Conservation (phyloP, 1,140 invertebrate genomes). For the Pectinophora gossypiella region DNA sequence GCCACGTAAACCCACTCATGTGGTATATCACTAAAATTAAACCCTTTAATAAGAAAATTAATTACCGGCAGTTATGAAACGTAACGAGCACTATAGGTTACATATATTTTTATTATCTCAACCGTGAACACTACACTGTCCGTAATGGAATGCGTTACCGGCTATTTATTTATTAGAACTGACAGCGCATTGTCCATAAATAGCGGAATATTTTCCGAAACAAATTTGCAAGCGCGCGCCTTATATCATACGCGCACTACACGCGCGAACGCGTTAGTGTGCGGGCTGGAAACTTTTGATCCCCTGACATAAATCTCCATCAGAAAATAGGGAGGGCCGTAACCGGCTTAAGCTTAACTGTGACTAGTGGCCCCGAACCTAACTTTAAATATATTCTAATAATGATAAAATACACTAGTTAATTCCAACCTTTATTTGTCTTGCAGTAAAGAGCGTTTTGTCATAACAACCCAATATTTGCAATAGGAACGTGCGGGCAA, state of each 20-base stretch:
- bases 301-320: slow-evolving; percentile 73
- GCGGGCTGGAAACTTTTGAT: slow-evolving; percentile 60
- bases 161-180: slow-evolving; percentile 39
- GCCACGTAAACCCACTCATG: slow-evolving; percentile 17
- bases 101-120: slow-evolving; percentile 28
- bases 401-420: slow-evolving; percentile 64
- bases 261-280: not conserved
- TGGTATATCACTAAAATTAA: slow-evolving; percentile 45
- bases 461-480: slow-evolving; percentile 44
- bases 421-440: slow-evolving; percentile 59
- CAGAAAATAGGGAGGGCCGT: slow-evolving; percentile 70
- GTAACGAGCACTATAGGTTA: slow-evolving; percentile 19
- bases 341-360: slow-evolving; percentile 72
- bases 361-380: slow-evolving; percentile 51
- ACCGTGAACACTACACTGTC: slow-evolving; percentile 15
- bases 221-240: slow-evolving; percentile 28
- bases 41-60: slow-evolving; percentile 49
- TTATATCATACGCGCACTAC: slow-evolving; percentile 13
- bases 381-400: slow-evolving; percentile 66
- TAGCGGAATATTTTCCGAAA: slow-evolving; percentile 22
- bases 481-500: slow-evolving; percentile 29
- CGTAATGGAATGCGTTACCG: slow-evolving; percentile 12
- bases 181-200: slow-evolving; percentile 32
- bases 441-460: slow-evolving; percentile 43
- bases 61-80: slow-evolving; percentile 36